Base-by-base conservation (phyloP, 2,888 invertebrate genomes). In the Drosophila formosana region DNA sequence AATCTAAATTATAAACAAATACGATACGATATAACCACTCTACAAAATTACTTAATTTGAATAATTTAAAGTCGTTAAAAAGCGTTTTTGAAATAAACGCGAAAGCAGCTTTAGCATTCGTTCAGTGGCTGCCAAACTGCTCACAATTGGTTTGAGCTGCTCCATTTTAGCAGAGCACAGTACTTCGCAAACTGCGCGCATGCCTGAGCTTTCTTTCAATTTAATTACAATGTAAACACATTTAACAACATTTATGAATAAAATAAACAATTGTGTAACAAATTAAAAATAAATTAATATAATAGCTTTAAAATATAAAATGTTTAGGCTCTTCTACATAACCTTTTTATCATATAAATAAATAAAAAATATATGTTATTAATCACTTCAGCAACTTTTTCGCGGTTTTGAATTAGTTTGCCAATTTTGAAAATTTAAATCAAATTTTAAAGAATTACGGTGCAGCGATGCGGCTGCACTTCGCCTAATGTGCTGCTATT, bases 391-490 rank as follows among this genome's bases (percentile, higher is more conserved):
- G 1, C 18, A 18, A 18, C 18, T 1, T 18, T 18, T 18, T 18
- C 1, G 18, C 28, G 28, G 4, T 28, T 28, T 28, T 28, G 0
- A 28, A 28, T 3, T 28, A 4, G 34, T 2, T 1, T 7, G 11
- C 8, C 26, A 28, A 37, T 28, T 28, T 28, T 28, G 18, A 26
- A 18, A n/a, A 37, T 28, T 7, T 34, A 0, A 5, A 18, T 5
- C 32, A 9, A 23, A 11, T 3, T 53, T 4, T 9, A 51, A 43
- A 18, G 23, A 52, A 32, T 6, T 34, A 50, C 13, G 26, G 32
- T 9, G 46, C 75, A 75, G 0, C 37, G 56, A 62, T 46, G 68
- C 47, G 47, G 37, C 46, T 41, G 63, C 53, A 57, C 49, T 75
- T 13, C 45, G 41, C 9, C 11, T 64, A 55, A 51, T 64, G 3